Evolutionary conservation across 2,113 vertebrate species (phyloP).

Genomic region (Syrmaticus mikado): DNA sequence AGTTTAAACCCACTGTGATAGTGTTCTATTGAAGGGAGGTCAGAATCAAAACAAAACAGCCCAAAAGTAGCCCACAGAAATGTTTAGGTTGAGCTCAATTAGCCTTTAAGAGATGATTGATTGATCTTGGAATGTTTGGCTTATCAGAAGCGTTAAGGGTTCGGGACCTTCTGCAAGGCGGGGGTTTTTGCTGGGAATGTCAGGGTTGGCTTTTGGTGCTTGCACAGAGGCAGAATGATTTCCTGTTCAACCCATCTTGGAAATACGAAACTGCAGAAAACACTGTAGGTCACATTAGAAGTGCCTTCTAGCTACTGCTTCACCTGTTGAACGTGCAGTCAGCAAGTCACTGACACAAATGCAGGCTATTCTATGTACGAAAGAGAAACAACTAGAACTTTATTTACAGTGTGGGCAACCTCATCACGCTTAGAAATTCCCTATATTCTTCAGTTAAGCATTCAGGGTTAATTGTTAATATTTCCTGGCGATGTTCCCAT

Average conservation of each 20-base stretch:
- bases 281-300: not conserved
- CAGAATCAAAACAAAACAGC: not conserved
- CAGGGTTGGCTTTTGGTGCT: not conserved
- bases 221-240: not conserved
- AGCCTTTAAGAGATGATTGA: not conserved
- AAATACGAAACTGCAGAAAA: constrained; percentile 1
- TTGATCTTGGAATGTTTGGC: not conserved
- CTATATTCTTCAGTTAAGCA: not conserved
- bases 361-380: not conserved
- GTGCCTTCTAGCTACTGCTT: not conserved
- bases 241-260: constrained; percentile 14
- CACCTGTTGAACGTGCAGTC: not conserved
- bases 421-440: not conserved
- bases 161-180: not conserved
- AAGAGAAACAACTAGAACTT: not conserved
- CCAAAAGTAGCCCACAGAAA: not conserved
- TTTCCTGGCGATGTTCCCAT: not conserved
- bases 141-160: not conserved
- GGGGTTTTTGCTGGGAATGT: constrained; percentile 43
- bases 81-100: not conserved
- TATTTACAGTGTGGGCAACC: not conserved
- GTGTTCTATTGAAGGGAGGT: not conserved
- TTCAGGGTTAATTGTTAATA: not conserved
- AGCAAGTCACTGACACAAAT: not conserved
- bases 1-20: not conserved